These are phyloP conservation scores for Heliangelus exortis DNA, from an alignment of 2,797 vertebrate species.

Conservation along the genomic window DNA sequence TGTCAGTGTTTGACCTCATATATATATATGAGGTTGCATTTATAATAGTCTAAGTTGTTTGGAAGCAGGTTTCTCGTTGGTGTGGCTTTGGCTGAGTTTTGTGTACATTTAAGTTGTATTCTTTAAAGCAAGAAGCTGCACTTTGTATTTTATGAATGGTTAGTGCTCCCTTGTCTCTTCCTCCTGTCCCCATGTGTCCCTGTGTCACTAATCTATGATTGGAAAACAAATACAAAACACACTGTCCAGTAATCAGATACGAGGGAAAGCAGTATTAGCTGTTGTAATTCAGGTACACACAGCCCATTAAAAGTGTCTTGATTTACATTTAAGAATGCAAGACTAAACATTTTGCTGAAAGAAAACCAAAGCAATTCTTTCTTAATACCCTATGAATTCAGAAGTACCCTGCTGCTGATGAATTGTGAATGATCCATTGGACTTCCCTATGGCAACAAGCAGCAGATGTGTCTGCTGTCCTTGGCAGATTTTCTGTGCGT, in stretches of 20 bases:
- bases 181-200: neutral
- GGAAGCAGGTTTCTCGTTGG: neutral
- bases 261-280: neutral
- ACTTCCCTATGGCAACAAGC: neutral
- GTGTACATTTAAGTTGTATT: neutral
- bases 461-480: neutral
- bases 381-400: neutral
- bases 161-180: neutral
- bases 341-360: neutral
- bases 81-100: neutral
- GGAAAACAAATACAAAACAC: neutral
- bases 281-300: neutral
- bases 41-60: neutral
- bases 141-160: neutral
- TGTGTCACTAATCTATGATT: neutral
- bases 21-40: neutral
- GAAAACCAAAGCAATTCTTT: neutral
- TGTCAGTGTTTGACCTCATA: neutral
- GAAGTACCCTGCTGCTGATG: neutral
- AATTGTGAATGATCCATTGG: rapidly evolving
- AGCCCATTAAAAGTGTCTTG: neutral
- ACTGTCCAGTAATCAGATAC: neutral
- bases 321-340: neutral
- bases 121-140: neutral
- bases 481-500: neutral